These are phyloP conservation scores for Acomys russatus DNA, from an alignment of 2,797 vertebrate genomes.

Conservation along the genomic window DNA sequence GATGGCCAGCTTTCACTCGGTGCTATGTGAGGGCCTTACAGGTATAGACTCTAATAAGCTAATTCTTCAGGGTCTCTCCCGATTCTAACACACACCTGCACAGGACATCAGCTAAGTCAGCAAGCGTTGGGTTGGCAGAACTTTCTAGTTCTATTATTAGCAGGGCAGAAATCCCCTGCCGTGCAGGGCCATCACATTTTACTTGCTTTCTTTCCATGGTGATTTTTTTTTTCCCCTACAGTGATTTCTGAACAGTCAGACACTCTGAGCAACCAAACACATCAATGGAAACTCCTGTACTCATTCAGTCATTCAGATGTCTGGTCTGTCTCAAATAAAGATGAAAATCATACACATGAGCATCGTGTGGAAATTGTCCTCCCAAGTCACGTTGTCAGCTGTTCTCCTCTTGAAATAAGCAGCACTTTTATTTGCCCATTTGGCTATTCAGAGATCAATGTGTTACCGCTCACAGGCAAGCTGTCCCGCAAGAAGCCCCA, in stretches of 20 bases:
- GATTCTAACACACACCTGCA: neutral
- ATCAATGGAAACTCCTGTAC: neutral
- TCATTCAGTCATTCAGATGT: neutral
- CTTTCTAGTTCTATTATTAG: neutral
- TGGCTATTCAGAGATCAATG: neutral
- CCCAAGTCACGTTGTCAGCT: neutral
- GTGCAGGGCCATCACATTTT: neutral
- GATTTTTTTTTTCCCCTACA: conserved; percentile 7
- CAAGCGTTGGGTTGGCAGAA: neutral
- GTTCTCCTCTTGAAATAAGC: conserved; percentile 29
- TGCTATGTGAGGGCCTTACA: neutral
- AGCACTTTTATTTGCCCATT: neutral
- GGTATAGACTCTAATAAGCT: neutral
- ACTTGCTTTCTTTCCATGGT: conserved; percentile 25
- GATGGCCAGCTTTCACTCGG: neutral
- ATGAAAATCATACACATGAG: neutral
- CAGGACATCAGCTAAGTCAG: neutral
- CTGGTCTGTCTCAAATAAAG: conserved; percentile 37
- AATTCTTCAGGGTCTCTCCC: neutral
- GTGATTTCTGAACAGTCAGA: conserved; percentile 44
- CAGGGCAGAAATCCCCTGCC: neutral
- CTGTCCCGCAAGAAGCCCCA: neutral
- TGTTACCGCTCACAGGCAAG: neutral
- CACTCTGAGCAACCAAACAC: conserved; percentile 6
- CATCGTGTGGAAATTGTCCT: neutral